Evolutionary conservation across 2,888 invertebrate species (phyloP).

Genomic region (Uropetala carovei): DNA sequence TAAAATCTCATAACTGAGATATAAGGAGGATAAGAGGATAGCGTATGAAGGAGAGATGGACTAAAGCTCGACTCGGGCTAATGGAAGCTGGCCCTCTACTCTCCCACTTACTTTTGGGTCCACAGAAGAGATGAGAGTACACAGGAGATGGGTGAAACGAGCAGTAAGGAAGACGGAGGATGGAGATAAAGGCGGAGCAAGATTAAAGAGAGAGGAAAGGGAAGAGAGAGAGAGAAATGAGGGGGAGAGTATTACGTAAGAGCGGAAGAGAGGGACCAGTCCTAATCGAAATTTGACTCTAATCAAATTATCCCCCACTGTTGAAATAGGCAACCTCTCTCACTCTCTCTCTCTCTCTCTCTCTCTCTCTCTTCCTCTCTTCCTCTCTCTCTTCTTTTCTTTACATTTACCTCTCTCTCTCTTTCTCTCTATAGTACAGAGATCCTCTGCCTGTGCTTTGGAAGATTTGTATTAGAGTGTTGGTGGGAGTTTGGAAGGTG

Average conservation of each 20-base stretch:
- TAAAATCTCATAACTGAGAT: too few relatives aligned
- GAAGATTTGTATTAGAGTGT: slow-evolving; percentile 18
- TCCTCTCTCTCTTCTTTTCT: not conserved
- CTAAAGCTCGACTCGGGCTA: too few relatives aligned
- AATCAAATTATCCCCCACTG: slow-evolving; percentile 49
- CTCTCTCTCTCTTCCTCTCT: not conserved
- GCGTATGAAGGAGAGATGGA: too few relatives aligned
- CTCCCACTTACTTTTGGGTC: too few relatives aligned
- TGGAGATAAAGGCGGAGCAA: not conserved
- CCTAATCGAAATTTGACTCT: slow-evolving; percentile 60
- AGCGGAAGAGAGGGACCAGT: not conserved
- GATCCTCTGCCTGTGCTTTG: not conserved
- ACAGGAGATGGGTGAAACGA: not conserved
- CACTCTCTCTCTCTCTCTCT: not conserved
- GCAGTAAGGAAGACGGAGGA: not conserved
- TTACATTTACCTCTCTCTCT: not conserved
- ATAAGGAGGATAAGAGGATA: too few relatives aligned
- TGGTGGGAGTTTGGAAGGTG: not conserved
- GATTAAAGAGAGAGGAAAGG: not conserved
- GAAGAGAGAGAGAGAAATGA: not conserved
- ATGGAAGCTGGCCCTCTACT: too few relatives aligned
- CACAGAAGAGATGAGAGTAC: too few relatives aligned
- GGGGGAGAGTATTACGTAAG: not conserved
- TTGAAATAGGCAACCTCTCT: not conserved
- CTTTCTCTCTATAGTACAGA: not conserved